Evolutionary conservation across 2,113 vertebrate species (phyloP).

Genomic region (Oxyura jamaicensis): DNA sequence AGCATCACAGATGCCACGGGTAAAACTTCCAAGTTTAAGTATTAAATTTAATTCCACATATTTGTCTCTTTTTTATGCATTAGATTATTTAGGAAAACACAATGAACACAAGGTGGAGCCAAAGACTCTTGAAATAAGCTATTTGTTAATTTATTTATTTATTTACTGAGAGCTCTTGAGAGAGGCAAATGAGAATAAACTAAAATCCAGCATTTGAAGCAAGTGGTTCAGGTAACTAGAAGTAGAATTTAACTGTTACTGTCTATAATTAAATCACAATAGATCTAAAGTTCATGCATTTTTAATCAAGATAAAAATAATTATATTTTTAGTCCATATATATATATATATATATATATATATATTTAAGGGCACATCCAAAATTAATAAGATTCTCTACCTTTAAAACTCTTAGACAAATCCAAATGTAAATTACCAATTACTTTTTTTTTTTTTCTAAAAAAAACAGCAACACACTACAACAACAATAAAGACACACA

Average conservation of each 20-base stretch:
- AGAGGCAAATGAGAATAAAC: not conserved
- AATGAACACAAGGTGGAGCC: conserved; percentile 70
- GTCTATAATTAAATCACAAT: conserved; percentile 15
- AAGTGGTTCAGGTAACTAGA: conserved; percentile 44
- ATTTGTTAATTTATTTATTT: not conserved
- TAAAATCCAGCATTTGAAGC: conserved; percentile 15
- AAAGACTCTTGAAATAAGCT: conserved; percentile 52
- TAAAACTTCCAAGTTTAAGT: not conserved
- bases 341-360: no score
- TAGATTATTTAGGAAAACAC: not conserved
- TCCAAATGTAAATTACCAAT: not conserved
- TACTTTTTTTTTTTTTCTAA: fast-evolving
- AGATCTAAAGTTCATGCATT: not conserved
- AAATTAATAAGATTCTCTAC: not conserved
- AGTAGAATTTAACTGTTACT: conserved; percentile 35
- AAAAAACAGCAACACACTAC: not conserved
- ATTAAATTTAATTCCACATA: not conserved
- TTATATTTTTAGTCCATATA: conserved; percentile 10
- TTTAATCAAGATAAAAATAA: conserved; percentile 44
- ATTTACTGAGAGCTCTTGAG: not conserved
- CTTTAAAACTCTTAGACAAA: not conserved
- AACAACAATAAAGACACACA: no score
- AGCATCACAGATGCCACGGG: fast-evolving
- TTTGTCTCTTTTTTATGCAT: not conserved
- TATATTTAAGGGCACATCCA: not conserved